Evolutionary conservation across 2,888 invertebrate species (phyloP).

Genomic region (Diploptera punctata): DNA sequence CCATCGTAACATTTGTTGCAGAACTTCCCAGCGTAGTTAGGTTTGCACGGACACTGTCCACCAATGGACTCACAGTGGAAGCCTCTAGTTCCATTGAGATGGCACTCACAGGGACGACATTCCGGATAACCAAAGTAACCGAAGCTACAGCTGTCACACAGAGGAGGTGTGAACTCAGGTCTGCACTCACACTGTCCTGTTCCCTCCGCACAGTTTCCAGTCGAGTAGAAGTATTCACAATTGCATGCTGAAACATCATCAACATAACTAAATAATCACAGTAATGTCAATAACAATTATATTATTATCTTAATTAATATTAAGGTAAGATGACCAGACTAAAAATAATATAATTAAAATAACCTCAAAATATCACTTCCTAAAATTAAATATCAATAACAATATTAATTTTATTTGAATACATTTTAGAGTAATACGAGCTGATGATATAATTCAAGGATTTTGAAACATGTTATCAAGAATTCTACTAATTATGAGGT

Average conservation of each 20-base stretch:
- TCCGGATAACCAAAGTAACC: conserved; percentile 94
- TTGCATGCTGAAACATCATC: conserved; percentile 73
- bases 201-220: conserved; percentile 93
- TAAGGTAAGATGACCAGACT: too few species aligned
- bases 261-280: conserved; percentile 45
- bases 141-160: conserved; percentile 84
- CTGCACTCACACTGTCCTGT: conserved; percentile 90
- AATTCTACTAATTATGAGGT: too few species aligned
- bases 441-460: too few species aligned
- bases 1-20: conserved; percentile 91
- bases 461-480: too few species aligned
- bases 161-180: conserved; percentile 76
- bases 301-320: too few species aligned
- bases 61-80: conserved; percentile 84
- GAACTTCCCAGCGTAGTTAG: conserved; percentile 83
- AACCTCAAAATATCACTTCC: too few species aligned
- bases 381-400: too few species aligned
- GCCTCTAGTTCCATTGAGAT: conserved; percentile 87
- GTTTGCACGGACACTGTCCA: conserved; percentile 88
- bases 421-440: background rate
- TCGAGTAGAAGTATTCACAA: conserved; percentile 84
- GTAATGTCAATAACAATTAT: background rate
- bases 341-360: too few species aligned
- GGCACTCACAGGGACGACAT: conserved; percentile 93
- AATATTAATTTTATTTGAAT: too few species aligned